A percentile compares a stretch with the other conserved stretches of the same genome.
phyloP scores from a whole-genome alignment of 2,113 vertebrate species.

The Rattus norvegicus region DNA sequence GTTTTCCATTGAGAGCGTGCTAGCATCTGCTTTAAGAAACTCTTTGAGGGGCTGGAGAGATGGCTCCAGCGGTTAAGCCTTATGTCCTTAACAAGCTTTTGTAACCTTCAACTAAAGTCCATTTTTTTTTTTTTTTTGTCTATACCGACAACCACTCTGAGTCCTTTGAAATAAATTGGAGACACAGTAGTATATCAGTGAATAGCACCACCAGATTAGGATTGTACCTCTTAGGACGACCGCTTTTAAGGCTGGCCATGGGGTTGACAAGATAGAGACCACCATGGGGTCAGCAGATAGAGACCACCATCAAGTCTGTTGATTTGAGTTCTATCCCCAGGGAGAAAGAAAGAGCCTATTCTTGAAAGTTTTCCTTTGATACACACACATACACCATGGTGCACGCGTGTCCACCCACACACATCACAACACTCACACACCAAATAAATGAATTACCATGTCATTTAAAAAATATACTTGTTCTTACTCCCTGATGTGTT shows the following conservation, averaged over 20 bases:
- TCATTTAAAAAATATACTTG: background rate
- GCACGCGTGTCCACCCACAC: background rate
- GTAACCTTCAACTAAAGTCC: background rate
- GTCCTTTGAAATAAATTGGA: conserved; percentile 25
- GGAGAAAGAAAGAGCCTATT: background rate
- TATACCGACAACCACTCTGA: background rate
- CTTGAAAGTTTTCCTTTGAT: background rate
- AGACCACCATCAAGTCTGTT: background rate
- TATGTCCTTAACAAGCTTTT: background rate
- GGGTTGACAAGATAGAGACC: background rate
- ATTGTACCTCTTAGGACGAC: background rate
- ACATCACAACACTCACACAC: background rate
- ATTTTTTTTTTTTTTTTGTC: background rate
- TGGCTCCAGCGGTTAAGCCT: no score
- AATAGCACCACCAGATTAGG: background rate
- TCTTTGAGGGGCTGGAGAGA: background rate
- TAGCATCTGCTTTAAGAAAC: background rate
- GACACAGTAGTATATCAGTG: background rate
- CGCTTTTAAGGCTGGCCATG: background rate
- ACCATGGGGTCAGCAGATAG: background rate
- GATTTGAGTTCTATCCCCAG: background rate
- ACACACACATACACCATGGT: background rate
- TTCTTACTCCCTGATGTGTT: background rate
- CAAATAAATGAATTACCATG: background rate
- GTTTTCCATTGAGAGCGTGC: background rate